Evolutionary conservation across 2,797 vertebrate genomes (phyloP).

Genomic region (Anomalospiza imberbis): DNA sequence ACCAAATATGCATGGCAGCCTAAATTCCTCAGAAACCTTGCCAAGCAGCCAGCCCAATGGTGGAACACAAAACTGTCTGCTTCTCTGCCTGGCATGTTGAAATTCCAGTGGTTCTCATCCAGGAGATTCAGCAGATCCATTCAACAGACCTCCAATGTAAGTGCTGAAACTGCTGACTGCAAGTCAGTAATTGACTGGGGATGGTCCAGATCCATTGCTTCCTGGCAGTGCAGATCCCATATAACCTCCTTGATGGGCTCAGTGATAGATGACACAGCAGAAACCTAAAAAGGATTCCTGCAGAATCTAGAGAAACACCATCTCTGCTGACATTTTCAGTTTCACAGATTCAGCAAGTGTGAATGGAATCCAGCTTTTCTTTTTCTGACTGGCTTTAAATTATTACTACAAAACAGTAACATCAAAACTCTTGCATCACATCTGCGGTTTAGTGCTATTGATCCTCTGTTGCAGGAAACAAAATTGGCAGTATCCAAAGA

Average conservation of each 20-base stretch:
- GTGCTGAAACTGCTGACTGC: background rate
- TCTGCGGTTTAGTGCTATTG: background rate
- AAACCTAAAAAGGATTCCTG: background rate
- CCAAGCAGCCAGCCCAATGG: background rate
- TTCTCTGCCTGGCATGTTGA: background rate
- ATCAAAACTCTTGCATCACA: background rate
- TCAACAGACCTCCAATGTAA: background rate
- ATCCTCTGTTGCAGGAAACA: background rate
- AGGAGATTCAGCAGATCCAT: background rate
- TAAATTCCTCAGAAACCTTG: background rate
- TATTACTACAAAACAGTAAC: background rate
- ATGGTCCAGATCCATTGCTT: background rate
- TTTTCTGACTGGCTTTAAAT: background rate
- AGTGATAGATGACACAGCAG: background rate
- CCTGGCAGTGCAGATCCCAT: background rate
- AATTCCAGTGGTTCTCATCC: background rate
- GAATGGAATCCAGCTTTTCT: background rate
- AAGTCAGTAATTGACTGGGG: background rate
- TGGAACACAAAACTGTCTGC: background rate
- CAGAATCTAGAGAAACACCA: background rate
- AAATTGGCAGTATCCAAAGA: background rate
- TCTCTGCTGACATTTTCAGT: background rate
- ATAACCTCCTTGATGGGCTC: background rate
- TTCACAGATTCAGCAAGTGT: background rate
- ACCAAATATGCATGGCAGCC: background rate